These are phyloP conservation scores for Melanchra persicariae DNA, from an alignment of 2,888 invertebrate genomes.

Conservation along the genomic window DNA sequence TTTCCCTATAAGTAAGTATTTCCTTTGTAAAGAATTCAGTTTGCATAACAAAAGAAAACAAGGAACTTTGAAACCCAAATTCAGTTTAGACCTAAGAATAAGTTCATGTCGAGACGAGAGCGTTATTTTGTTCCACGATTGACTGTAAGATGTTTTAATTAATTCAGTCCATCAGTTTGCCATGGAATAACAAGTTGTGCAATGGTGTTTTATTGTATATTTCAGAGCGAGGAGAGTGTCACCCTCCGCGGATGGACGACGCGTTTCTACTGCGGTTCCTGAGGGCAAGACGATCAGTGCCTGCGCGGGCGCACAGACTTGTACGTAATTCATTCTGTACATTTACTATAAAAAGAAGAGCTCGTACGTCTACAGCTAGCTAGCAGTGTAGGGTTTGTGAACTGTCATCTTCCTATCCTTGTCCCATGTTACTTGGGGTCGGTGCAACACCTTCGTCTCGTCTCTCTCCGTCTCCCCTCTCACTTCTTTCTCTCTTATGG, in stretches of 20 bases:
- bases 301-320: constrained; percentile 93
- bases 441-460: no score
- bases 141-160: neutral
- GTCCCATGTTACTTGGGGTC: no score
- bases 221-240: constrained; percentile 93
- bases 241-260: constrained; percentile 93
- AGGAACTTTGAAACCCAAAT: neutral
- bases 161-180: neutral
- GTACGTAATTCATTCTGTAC: constrained; percentile 78
- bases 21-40: neutral
- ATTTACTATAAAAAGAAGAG: no score
- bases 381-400: no score
- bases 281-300: constrained; percentile 93
- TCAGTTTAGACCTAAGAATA: no score
- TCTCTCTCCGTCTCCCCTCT: no score
- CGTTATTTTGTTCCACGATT: neutral
- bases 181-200: neutral
- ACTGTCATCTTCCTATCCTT: no score
- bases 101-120: neutral
- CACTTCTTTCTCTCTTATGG: no score
- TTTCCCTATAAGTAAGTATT: no score
- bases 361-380: no score
- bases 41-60: neutral
- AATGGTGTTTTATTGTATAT: constrained; percentile 1
- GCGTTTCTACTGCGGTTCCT: constrained; percentile 93